Evolutionary conservation across 2,797 vertebrate genomes (phyloP).

Genomic region (Peromyscus melanophrys): DNA sequence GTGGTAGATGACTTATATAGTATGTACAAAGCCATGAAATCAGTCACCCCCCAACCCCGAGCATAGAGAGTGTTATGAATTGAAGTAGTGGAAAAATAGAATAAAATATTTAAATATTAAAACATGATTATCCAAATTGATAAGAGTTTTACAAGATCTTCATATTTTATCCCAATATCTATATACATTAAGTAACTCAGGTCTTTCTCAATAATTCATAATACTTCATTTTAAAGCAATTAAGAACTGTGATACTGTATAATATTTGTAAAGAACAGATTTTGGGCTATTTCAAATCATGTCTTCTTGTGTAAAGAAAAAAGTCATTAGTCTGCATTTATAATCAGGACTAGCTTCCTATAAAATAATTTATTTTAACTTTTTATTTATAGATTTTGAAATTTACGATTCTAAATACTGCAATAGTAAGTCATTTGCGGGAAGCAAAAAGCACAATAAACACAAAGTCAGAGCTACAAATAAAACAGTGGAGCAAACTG

Average conservation of each 20-base stretch:
- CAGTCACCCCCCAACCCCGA: neutral
- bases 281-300: conserved; percentile 77
- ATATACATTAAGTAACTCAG: conserved; percentile 1
- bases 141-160: conserved; percentile 58
- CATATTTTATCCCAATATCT: neutral
- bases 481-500: conserved; percentile 81
- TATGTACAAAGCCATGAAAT: neutral
- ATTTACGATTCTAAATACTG: conserved; percentile 86
- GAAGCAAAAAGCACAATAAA: conserved; percentile 85
- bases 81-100: conserved; percentile 48
- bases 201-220: conserved; percentile 66
- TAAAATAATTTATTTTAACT: conserved; percentile 87
- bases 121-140: conserved; percentile 9
- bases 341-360: conserved; percentile 84
- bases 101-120: conserved; percentile 53
- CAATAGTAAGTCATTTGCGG: conserved; percentile 81
- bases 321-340: conserved; percentile 85
- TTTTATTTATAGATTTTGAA: conserved; percentile 87
- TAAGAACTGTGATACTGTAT: conserved; percentile 59
- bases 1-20: neutral
- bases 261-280: conserved; percentile 73
- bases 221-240: conserved; percentile 64
- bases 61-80: neutral
- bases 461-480: conserved; percentile 84
- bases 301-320: conserved; percentile 73